These are phyloP conservation scores for Andrena dorsata DNA, from an alignment of 2,888 invertebrate genomes.

Conservation along the genomic window DNA sequence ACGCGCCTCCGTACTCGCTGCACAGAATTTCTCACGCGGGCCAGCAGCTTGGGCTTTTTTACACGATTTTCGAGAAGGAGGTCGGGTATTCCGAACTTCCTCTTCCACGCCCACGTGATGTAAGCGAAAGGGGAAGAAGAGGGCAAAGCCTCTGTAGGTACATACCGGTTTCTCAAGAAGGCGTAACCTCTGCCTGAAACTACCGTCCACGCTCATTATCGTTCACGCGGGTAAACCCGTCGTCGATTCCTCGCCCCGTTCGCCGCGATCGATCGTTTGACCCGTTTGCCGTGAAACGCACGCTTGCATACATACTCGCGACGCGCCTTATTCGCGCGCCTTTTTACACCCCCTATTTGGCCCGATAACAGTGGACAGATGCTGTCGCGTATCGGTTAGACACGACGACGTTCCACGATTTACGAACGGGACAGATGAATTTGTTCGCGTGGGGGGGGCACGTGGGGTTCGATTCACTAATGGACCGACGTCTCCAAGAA, in stretches of 20 bases:
- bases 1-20: neutral
- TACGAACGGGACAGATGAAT: neutral
- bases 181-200: slow-evolving; percentile 77
- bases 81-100: slow-evolving; percentile 54
- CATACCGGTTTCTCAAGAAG: slow-evolving; percentile 78
- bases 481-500: slow-evolving; percentile 25
- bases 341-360: neutral
- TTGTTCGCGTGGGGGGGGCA: neutral
- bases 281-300: slow-evolving; percentile 52
- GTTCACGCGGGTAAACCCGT: slow-evolving; percentile 66
- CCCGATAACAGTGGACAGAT: neutral
- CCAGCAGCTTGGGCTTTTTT: slow-evolving; percentile 18
- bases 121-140: slow-evolving; percentile 53
- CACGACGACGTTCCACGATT: neutral
- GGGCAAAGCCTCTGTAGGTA: slow-evolving; percentile 60
- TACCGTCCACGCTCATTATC: slow-evolving; percentile 79
- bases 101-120: slow-evolving; percentile 59
- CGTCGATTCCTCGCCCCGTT: slow-evolving; percentile 61
- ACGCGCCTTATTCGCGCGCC: slow-evolving; percentile 3
- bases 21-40: neutral
- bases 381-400: neutral
- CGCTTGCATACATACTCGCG: slow-evolving; percentile 54
- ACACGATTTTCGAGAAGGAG: slow-evolving; percentile 50
- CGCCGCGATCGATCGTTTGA: slow-evolving; percentile 61
- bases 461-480: slow-evolving; percentile 9